These are phyloP conservation scores for Mellilla xanthometata DNA, from an alignment of 2,888 invertebrate genomes.

Conservation along the genomic window DNA sequence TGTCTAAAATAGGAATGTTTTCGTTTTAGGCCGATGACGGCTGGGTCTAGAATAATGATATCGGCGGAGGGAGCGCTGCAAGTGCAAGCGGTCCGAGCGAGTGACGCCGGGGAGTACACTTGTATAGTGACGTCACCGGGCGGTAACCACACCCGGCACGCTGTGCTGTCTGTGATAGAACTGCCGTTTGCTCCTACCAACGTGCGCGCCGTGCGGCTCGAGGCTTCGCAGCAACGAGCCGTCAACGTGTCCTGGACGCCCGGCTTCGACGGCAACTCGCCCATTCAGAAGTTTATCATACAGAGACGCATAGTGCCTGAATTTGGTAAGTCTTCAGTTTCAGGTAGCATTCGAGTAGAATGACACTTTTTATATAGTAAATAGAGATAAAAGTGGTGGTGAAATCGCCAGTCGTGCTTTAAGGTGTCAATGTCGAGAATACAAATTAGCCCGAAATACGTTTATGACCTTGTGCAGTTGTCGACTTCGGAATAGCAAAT, in stretches of 20 bases:
- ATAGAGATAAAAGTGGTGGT: neutral
- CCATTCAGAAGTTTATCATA: conserved; percentile 95
- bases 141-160: conserved; percentile 95
- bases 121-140: conserved; percentile 95
- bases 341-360: no score
- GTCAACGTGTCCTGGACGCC: conserved; percentile 97
- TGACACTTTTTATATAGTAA: no score
- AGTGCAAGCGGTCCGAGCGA: conserved; percentile 93
- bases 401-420: neutral
- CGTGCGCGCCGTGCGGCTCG: conserved; percentile 88
- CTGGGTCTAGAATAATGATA: conserved; percentile 88
- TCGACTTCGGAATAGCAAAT: neutral
- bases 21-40: conserved; percentile 66
- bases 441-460: conserved; percentile 7
- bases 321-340: conserved; percentile 83
- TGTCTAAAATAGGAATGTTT: conserved; percentile 1
- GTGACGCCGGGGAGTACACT: conserved; percentile 96
- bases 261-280: conserved; percentile 98
- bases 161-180: conserved; percentile 92
- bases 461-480: conserved; percentile 8
- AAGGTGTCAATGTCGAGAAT: conserved; percentile 2
- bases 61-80: conserved; percentile 92
- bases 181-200: conserved; percentile 96
- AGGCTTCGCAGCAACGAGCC: conserved; percentile 86
- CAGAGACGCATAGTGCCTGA: conserved; percentile 95